Percentiles rank a stretch among this genome's conserved stretches.
Conservation (phyloP, 2,797 vertebrate species). For the Rhyacichthys aspro region DNA sequence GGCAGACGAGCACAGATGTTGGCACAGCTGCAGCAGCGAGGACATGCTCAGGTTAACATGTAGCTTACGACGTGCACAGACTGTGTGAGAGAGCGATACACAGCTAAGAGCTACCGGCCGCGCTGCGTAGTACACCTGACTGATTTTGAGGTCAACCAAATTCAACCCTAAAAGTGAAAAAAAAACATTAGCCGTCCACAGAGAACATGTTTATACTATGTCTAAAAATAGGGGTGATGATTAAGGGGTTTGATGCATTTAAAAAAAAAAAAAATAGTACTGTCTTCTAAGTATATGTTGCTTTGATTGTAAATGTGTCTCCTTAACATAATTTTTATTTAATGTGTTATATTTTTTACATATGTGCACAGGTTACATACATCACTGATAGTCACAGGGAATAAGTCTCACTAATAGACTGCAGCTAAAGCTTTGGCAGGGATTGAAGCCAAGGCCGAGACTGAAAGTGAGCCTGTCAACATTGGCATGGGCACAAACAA, state of each 20-base stretch:
- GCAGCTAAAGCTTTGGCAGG: conserved; percentile 63
- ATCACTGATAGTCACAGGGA: conserved; percentile 29
- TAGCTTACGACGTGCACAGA: conserved; percentile 61
- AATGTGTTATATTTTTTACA: too few relatives aligned
- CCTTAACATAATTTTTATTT: too few relatives aligned
- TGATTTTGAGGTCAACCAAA: conserved; percentile 50
- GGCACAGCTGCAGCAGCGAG: conserved; percentile 80
- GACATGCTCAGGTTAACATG: conserved; percentile 64
- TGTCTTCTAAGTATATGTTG: conserved; percentile 18
- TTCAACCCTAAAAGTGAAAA: conserved; percentile 28
- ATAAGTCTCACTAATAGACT: conserved; percentile 64
- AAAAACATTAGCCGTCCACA: neutral
- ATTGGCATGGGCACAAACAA: conserved; percentile 69
- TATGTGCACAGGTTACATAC: too few relatives aligned
- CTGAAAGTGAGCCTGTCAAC: conserved; percentile 64
- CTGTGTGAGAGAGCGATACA: conserved; percentile 46
- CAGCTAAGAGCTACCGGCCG: conserved; percentile 33
- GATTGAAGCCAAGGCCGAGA: conserved; percentile 54
- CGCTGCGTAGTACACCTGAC: conserved; percentile 55
- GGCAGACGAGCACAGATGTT: conserved; percentile 91
- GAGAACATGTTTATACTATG: neutral
- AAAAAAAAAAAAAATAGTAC: too few relatives aligned
- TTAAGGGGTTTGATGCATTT: too few relatives aligned
- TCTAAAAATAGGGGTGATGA: too few relatives aligned
- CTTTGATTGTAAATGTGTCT: too few relatives aligned